Evolutionary conservation across 2,113 vertebrate species (phyloP).

Genomic region (Corythoichthys haematopterus): DNA sequence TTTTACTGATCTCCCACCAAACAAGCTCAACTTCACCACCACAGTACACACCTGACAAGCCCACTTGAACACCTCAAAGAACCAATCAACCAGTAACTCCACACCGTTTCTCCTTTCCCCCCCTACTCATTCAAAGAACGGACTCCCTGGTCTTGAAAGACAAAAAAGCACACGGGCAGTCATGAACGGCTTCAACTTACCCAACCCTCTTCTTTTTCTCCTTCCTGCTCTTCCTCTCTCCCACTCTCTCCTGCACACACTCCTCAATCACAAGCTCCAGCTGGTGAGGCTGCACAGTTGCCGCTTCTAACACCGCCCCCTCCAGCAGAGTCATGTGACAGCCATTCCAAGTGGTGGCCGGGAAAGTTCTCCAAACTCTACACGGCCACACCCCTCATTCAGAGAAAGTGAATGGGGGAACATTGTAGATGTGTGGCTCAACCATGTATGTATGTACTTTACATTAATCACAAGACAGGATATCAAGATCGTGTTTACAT

Average conservation of each 20-base stretch:
- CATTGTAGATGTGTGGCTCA: conserved; percentile 30
- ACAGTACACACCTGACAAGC: conserved; percentile 31
- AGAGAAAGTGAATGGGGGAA: conserved; percentile 58
- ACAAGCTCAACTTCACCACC: conserved; percentile 8
- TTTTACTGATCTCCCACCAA: conserved; percentile 9
- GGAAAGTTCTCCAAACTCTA: conserved; percentile 34
- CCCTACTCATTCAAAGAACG: not conserved
- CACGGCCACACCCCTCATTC: conserved; percentile 66
- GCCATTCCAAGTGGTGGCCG: conserved; percentile 51
- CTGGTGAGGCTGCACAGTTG: conserved; percentile 55
- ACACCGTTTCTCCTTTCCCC: not conserved
- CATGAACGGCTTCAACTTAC: conserved; percentile 49
- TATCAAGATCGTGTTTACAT: conserved; percentile 6
- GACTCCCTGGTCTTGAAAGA: not conserved
- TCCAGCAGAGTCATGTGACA: conserved; percentile 64
- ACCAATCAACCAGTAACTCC: not conserved
- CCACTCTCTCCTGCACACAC: conserved; percentile 43
- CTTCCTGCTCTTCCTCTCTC: conserved; percentile 55
- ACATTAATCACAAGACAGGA: conserved; percentile 10
- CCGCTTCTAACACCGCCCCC: conserved; percentile 46
- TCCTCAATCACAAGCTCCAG: conserved; percentile 68
- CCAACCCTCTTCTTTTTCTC: conserved; percentile 62
- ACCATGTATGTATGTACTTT: conserved; percentile 9
- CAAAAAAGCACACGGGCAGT: conserved; percentile 28
- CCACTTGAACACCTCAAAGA: conserved; percentile 26